Percentiles rank a stretch among this genome's conserved stretches.
Conservation (phyloP, 2,113 vertebrate genomes). For the Fukomys damarensis region DNA sequence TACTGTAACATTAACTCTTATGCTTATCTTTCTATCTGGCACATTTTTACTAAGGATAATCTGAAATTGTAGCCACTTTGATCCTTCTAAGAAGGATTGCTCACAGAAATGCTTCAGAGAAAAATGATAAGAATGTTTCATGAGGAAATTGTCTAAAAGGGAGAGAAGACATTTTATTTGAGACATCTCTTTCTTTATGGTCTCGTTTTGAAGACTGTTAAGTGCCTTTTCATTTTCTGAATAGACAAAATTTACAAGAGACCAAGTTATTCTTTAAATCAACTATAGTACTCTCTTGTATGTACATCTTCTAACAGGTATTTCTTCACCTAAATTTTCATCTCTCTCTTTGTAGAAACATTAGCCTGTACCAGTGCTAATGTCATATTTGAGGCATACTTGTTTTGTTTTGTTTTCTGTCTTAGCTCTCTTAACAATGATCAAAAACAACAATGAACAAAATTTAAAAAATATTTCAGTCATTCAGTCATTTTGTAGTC, state of each 20-base stretch:
- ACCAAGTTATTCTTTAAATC: not conserved
- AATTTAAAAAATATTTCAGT: not conserved
- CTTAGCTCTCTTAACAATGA: not conserved
- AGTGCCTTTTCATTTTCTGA: not conserved
- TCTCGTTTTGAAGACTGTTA: not conserved
- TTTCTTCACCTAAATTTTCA: constrained; percentile 8
- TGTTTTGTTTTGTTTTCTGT: not conserved
- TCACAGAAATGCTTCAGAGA: not conserved
- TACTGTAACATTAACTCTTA: not conserved
- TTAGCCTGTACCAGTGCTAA: not conserved
- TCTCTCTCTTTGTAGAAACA: not conserved
- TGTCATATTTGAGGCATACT: not conserved
- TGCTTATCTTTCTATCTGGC: not conserved
- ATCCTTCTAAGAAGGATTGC: not conserved
- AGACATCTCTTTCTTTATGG: not conserved
- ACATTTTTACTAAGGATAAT: not conserved
- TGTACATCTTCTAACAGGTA: not conserved
- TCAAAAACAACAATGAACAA: not conserved
- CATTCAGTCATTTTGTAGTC: not conserved
- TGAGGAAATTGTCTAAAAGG: not conserved
- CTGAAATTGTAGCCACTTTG: not conserved
- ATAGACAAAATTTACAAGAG: not conserved
- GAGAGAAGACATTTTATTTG: not conserved
- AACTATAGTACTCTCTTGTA: not conserved
- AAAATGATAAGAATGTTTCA: not conserved